These are phyloP conservation scores for Timema cristinae DNA, from an alignment of 2,888 invertebrate genomes.

Conservation along the genomic window DNA sequence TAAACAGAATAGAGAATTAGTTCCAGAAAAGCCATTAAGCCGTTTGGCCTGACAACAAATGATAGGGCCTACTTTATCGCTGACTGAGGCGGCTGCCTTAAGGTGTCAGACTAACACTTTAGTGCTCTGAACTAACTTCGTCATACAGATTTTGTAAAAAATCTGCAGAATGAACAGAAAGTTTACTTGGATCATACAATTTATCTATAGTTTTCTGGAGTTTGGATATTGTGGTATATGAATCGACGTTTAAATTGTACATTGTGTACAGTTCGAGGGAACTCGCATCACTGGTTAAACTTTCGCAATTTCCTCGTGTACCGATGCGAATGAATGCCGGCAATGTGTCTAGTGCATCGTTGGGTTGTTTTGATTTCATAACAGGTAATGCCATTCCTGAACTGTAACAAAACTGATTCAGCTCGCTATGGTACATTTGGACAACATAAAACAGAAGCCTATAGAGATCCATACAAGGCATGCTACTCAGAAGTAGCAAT, in stretches of 20 bases:
- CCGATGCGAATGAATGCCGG: conserved; percentile 44
- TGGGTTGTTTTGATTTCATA: background rate
- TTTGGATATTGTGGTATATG: conserved; percentile 15
- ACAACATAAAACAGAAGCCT: conserved; percentile 40
- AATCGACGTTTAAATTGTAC: conserved; percentile 20
- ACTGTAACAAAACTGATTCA: conserved; percentile 41
- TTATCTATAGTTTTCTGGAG: background rate
- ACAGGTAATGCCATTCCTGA: conserved; percentile 42
- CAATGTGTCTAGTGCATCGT: conserved; percentile 31
- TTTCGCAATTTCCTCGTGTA: conserved; percentile 43
- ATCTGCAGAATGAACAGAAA: too few species aligned
- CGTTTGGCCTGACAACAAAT: too few species aligned
- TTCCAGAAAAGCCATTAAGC: too few species aligned
- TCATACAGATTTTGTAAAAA: too few species aligned
- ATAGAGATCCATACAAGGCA: conserved; percentile 40
- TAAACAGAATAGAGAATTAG: too few species aligned
- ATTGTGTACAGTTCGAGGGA: conserved; percentile 43
- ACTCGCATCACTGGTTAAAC: conserved; percentile 43
- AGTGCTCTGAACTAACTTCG: too few species aligned
- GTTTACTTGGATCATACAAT: too few species aligned
- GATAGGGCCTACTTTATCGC: too few species aligned
- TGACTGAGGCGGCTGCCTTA: too few species aligned
- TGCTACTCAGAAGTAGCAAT: conserved; percentile 41
- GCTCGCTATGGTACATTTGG: conserved; percentile 34
- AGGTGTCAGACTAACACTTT: too few species aligned